These are phyloP conservation scores for Danio aesculapii DNA, from an alignment of 2,797 vertebrate species.

Conservation along the genomic window DNA sequence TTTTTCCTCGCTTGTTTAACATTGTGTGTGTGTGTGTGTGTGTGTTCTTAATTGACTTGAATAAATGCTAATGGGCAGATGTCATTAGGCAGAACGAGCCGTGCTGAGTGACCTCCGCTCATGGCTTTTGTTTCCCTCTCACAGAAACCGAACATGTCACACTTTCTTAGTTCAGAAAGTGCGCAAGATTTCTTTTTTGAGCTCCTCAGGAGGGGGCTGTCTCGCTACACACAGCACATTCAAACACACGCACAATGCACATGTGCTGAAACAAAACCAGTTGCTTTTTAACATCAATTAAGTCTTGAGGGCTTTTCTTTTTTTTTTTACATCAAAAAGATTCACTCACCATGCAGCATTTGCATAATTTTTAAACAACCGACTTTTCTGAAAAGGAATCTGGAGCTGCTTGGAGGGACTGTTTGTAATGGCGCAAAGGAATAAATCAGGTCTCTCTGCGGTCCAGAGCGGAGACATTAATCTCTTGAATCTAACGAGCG, in stretches of 20 bases:
- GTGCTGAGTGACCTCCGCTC: constrained; percentile 32
- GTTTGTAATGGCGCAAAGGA: constrained; percentile 31
- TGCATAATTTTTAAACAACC: constrained; percentile 40
- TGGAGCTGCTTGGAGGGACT: constrained; percentile 20
- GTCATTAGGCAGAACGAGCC: constrained; percentile 62
- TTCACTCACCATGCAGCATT: constrained; percentile 21
- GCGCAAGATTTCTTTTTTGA: constrained; percentile 8
- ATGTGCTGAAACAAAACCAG: constrained; percentile 14
- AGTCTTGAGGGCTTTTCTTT: background rate
- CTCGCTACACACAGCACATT: constrained; percentile 32
- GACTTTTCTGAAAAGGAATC: constrained; percentile 27
- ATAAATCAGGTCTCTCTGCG: constrained; percentile 61
- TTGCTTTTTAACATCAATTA: constrained; percentile 25
- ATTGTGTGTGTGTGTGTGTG: constrained; percentile 58
- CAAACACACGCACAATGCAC: constrained; percentile 17
- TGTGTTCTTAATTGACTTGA: constrained; percentile 70
- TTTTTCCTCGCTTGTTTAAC: constrained; percentile 55
- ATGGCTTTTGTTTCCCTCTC: constrained; percentile 37
- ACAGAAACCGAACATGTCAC: constrained; percentile 29
- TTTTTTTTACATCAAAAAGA: background rate
- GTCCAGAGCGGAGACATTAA: constrained; percentile 69
- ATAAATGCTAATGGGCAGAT: constrained; percentile 70
- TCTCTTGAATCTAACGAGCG: constrained; percentile 77
- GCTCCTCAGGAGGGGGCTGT: constrained; percentile 33
- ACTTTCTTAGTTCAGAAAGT: constrained; percentile 40